Evolutionary conservation across 37 sponge, comb jelly and placozoan genomes (phyloP).

Genomic region (Corticium candelabrum): DNA sequence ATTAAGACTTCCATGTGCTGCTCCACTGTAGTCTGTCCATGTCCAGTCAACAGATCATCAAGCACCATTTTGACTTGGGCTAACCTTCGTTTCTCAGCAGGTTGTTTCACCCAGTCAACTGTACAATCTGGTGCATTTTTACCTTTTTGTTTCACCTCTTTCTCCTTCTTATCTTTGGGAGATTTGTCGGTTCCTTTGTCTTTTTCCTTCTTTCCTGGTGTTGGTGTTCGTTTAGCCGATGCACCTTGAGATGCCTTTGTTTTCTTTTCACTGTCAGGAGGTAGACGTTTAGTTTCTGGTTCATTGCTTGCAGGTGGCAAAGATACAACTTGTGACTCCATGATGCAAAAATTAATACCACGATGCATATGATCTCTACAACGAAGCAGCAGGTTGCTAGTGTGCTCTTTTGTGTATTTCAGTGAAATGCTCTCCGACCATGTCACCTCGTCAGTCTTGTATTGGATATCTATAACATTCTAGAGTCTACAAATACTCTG

Average conservation of each 20-base stretch:
- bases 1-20: too few relatives aligned
- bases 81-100: neutral
- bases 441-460: neutral
- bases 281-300: too few relatives aligned
- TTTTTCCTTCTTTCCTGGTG: neutral
- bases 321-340: too few relatives aligned
- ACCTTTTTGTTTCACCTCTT: neutral
- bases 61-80: neutral
- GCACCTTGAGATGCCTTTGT: neutral
- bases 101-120: neutral
- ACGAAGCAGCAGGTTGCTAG: neutral
- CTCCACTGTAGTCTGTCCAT: too few relatives aligned
- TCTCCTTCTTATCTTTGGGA: neutral
- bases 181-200: neutral
- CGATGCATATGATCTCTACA: too few relatives aligned
- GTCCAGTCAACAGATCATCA: neutral
- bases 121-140: neutral
- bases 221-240: neutral
- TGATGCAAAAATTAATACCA: too few relatives aligned
- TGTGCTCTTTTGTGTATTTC: neutral
- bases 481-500: neutral
- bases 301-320: too few relatives aligned
- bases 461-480: neutral
- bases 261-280: too few relatives aligned
- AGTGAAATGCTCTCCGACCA: neutral